phyloP scores from a whole-genome alignment of 2,888 invertebrate species.

The Leptura quadrifasciata region DNA sequence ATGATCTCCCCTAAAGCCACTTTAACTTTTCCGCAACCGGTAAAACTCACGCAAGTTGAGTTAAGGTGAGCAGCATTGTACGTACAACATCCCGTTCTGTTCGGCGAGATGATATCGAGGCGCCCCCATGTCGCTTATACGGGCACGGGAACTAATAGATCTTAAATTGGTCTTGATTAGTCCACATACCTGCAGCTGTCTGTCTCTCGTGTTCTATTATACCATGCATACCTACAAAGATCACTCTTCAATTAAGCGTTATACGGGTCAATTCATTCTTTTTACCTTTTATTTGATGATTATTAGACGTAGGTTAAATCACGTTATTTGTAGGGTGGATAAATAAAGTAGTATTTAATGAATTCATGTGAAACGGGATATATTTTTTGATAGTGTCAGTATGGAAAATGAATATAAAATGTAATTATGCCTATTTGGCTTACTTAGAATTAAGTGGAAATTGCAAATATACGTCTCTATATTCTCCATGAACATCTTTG shows the following conservation, averaged over 20 bases:
- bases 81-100: constrained; percentile 40
- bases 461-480: too few relatives aligned
- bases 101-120: constrained; percentile 64
- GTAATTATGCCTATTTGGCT: too few relatives aligned
- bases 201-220: constrained; percentile 57
- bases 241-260: constrained; percentile 65
- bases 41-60: constrained; percentile 49
- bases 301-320: constrained; percentile 2
- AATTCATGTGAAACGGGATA: not conserved
- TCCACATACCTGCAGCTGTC: constrained; percentile 74
- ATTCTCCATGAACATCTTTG: too few relatives aligned
- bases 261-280: constrained; percentile 65
- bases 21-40: constrained; percentile 46
- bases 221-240: constrained; percentile 64
- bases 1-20: constrained; percentile 57
- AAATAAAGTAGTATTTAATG: not conserved
- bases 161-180: constrained; percentile 74
- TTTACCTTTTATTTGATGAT: constrained; percentile 38
- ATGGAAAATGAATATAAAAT: too few relatives aligned
- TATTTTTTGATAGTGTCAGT: not conserved
- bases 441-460: too few relatives aligned
- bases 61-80: constrained; percentile 32
- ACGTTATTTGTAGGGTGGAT: not conserved
- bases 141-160: constrained; percentile 71
- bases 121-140: constrained; percentile 68